Base-by-base conservation (phyloP, 2,113 vertebrate genomes). In the Periophthalmodon schlosseri region DNA sequence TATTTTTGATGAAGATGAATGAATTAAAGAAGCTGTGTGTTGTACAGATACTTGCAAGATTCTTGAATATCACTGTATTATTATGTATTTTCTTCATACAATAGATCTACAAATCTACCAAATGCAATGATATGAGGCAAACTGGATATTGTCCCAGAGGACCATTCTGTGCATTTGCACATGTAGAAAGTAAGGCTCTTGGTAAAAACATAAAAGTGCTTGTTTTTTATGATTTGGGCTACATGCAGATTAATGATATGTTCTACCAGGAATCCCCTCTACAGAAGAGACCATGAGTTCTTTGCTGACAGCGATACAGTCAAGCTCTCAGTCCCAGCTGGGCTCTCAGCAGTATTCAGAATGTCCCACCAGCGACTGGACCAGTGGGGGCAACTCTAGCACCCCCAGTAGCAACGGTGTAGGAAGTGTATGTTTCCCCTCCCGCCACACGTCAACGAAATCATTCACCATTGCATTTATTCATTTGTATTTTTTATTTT, bases 21-120 rank as follows among this genome's bases (percentile, higher is more conserved):
- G 11, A 47, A 10, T n/a, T 34, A 36, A 44, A 39, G 33, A 15
- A 47, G 2, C 46, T 47, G 8, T 50, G 15, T 50, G 49, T 50
- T 50, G 49, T 14, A 10, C 13, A 12, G 47, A 49, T 49, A 14
- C 2, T 14, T 2, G 3, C 8, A 47, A 14, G 6, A 54, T 54
- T 8, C 18, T 54, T 39, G 13, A 50, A 50, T 50, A 50, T 13
- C 21, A 58, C 23, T 58, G 36, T 15, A 34, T 34, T 18, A 20
- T 18, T 10, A 14, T 56, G 20, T 67, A 70, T 69, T 10, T 13
- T 69, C 11, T 81, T 75, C 69, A 70, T 73, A 64, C 52, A 74
- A 56, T 24, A 97, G 96, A 97, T 98, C 84, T 98, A 98, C 91
- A 98, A 96, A 81, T 97, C 96, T 18, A 97, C 95, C 52, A 96